Conservation (phyloP, 2,113 vertebrate genomes). For the Salvelinus alpinus region DNA sequence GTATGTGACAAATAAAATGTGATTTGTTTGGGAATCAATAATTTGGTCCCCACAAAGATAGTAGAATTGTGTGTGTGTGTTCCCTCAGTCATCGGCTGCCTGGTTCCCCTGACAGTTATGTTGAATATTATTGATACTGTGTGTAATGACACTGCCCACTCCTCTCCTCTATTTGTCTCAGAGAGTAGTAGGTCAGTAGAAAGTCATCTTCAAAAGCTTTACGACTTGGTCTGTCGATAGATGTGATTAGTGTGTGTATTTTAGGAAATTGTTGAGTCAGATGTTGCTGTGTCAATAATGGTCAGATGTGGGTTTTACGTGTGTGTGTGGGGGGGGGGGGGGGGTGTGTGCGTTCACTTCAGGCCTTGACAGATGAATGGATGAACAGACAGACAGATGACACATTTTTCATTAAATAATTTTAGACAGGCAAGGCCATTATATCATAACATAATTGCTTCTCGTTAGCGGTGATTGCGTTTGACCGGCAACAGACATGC, state of each 20-base stretch:
- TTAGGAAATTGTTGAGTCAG: too few relatives aligned
- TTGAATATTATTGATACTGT: neutral
- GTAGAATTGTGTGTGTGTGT: neutral
- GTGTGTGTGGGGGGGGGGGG: too few relatives aligned
- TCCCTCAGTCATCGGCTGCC: neutral
- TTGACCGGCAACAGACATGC: constrained; percentile 28
- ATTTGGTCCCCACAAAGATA: too few relatives aligned
- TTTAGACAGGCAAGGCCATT: constrained; percentile 15
- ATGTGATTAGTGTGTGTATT: too few relatives aligned
- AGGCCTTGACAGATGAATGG: neutral
- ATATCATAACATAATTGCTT: constrained; percentile 48
- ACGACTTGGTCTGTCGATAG: too few relatives aligned
- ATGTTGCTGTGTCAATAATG: too few relatives aligned
- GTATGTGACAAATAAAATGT: too few relatives aligned
- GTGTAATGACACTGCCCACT: too few relatives aligned
- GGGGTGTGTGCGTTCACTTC: constrained; percentile 2
- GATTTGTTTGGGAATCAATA: too few relatives aligned
- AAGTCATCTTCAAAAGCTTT: too few relatives aligned
- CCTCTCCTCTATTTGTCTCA: too few relatives aligned
- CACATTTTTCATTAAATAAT: constrained; percentile 51
- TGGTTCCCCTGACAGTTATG: constrained; percentile 24
- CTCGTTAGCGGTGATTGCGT: constrained; percentile 48
- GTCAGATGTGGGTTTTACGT: constrained; percentile 4
- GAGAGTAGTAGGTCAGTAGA: too few relatives aligned
- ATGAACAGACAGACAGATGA: constrained; percentile 20